Percentiles rank a stretch among this genome's conserved stretches.
phyloP scores from a whole-genome alignment of 2,113 vertebrate genomes.

The Picathartes gymnocephalus region DNA sequence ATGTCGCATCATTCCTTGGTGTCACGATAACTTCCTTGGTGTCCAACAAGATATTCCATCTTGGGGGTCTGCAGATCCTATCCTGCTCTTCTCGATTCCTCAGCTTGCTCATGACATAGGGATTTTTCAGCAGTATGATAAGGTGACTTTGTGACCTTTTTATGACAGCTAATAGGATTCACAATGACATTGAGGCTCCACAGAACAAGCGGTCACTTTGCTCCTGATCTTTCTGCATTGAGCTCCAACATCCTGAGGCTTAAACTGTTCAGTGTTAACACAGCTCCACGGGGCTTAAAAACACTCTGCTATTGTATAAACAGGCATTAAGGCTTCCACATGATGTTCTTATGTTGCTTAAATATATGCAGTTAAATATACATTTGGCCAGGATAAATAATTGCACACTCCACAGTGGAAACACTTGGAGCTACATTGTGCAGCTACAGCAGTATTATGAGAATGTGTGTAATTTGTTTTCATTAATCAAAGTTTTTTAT shows the following conservation, averaged over 20 bases:
- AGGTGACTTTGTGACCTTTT: conserved; percentile 7
- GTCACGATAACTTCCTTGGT: neutral
- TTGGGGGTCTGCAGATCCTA: neutral
- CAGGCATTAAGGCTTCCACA: neutral
- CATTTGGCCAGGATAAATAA: neutral
- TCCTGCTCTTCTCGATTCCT: neutral
- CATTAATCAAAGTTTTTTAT: neutral
- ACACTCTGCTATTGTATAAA: neutral
- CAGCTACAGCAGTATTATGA: neutral
- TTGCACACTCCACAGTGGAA: neutral
- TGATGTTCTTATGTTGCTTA: neutral
- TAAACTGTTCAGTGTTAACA: neutral
- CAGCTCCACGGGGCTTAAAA: neutral
- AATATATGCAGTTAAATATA: neutral
- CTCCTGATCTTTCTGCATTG: neutral
- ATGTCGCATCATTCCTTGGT: accelerated
- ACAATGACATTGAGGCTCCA: neutral
- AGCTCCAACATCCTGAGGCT: neutral
- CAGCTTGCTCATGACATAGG: neutral
- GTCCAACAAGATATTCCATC: neutral
- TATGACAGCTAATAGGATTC: neutral
- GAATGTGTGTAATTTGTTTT: neutral
- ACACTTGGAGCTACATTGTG: neutral
- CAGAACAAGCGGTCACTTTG: neutral
- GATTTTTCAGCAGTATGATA: neutral